Evolutionary conservation across 2,113 vertebrate genomes (phyloP).

Genomic region (Nothobranchius kuhntae): DNA sequence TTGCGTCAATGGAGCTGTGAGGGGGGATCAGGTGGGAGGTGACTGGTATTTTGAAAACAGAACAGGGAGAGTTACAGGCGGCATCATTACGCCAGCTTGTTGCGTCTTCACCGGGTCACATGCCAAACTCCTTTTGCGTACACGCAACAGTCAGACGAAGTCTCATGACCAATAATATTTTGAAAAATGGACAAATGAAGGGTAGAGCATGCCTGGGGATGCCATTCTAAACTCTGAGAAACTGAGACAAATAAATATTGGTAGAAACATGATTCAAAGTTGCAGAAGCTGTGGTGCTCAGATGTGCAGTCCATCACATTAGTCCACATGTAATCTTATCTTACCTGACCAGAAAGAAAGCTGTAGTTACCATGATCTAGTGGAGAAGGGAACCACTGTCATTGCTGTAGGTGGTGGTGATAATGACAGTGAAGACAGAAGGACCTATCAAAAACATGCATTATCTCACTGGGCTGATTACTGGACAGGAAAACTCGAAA

Average conservation of each 20-base stretch:
- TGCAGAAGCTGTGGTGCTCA: neutral
- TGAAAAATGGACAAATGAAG: slow-evolving; percentile 46
- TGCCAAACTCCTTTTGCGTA: slow-evolving; percentile 54
- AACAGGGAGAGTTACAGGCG: slow-evolving; percentile 56
- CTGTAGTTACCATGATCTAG: slow-evolving; percentile 15
- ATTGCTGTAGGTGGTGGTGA: slow-evolving; percentile 32
- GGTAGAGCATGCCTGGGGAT: slow-evolving; percentile 44
- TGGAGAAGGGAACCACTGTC: slow-evolving; percentile 19
- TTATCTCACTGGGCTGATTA: slow-evolving; percentile 28
- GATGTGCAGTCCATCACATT: neutral
- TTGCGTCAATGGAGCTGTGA: slow-evolving; percentile 65
- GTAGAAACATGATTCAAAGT: neutral
- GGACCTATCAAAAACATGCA: slow-evolving; percentile 30
- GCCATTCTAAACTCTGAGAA: slow-evolving; percentile 33
- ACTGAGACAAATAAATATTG: slow-evolving; percentile 17
- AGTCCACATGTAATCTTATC: slow-evolving; percentile 10
- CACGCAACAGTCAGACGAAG: slow-evolving; percentile 54
- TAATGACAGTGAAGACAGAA: slow-evolving; percentile 34
- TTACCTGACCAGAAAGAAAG: neutral
- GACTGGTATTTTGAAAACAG: slow-evolving; percentile 65
- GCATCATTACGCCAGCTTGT: slow-evolving; percentile 67
- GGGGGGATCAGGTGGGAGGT: slow-evolving; percentile 62
- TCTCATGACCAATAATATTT: slow-evolving; percentile 59
- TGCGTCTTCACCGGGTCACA: slow-evolving; percentile 71
- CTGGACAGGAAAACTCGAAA: slow-evolving; percentile 12